Evolutionary conservation across 2,888 invertebrate species (phyloP), one percentile per base, ranked within the genome.

Genomic region (Caenorhabditis sp.): DNA sequence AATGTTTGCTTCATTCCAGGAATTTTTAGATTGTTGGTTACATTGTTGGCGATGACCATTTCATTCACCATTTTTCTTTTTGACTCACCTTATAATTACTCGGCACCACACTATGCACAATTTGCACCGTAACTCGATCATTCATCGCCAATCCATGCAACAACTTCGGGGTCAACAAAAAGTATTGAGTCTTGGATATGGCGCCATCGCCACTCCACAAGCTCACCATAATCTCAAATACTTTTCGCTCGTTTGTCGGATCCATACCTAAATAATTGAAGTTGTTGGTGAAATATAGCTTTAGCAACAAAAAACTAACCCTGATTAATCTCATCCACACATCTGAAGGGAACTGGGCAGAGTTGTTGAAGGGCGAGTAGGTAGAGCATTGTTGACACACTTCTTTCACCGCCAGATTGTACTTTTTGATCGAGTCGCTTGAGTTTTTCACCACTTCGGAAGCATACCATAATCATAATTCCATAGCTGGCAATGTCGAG

Each of bases 391-490:
- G 97, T 97, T 1, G 94, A 92, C 0, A 97, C 93, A 1, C 95
- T 94, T 43, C 95, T 90, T 90, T 99, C 97, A 0, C 97, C 97
- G 1, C 97, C 97, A 78, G 95, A 95, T 90, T 97, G 97, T 74
- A 92, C 81, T 86, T 92, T 92, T 0, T 93, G 91, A 59, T 93
- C 94, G 64, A 97, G 89, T 84, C 93, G 93, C 84, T 93, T 92
- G 49, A 97, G 89, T 50, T 91, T 91, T 79, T 94, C 93, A 2
- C 91, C 90, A 63, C 92, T 92, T 0, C 97, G 92, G 90, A 94
- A 99, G 80, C 93, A 92, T 1, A 97, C 97, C 86, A 92, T 91
- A 66, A 97, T 94, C 73, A 92, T 91, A 27, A 97, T 91, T 2
- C 90, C 90, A 90, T 95, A 97, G 53, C 92, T 91, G 27, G 91